Conservation (phyloP, 2,888 invertebrate species). For the Stenolophus ochropezus region DNA sequence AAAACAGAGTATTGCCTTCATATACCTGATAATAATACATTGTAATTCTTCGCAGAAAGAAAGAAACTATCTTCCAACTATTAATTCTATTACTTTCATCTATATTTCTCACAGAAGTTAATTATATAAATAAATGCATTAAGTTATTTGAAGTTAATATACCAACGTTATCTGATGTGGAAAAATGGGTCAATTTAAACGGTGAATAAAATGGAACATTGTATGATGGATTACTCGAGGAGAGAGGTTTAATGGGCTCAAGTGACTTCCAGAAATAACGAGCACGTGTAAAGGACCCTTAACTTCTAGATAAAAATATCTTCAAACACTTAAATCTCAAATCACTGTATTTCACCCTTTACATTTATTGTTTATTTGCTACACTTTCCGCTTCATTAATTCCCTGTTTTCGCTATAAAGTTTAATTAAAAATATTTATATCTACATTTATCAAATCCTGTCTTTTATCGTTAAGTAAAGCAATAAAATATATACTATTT, state of each 20-base stretch:
- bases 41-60: too few relatives aligned
- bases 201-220: slow-evolving; percentile 7
- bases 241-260: not conserved
- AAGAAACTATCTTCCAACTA: too few relatives aligned
- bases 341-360: not conserved
- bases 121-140: not conserved
- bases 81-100: too few relatives aligned
- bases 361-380: too few relatives aligned
- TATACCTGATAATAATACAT: too few relatives aligned
- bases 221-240: not conserved
- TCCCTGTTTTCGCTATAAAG: too few relatives aligned
- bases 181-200: slow-evolving; percentile 14
- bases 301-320: not conserved
- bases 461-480: too few relatives aligned
- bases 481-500: too few relatives aligned
- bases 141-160: not conserved
- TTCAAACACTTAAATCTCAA: not conserved
- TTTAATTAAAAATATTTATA: too few relatives aligned
- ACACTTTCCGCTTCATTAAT: too few relatives aligned
- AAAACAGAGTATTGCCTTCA: too few relatives aligned
- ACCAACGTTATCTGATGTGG: not conserved
- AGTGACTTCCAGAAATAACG: slow-evolving; percentile 3
- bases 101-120: not conserved
- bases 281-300: not conserved
- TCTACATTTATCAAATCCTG: too few relatives aligned